Percentiles rank a stretch among this genome's conserved stretches.
phyloP scores from a whole-genome alignment of 1,140 invertebrate genomes.

The Neocloeon triangulifer region DNA sequence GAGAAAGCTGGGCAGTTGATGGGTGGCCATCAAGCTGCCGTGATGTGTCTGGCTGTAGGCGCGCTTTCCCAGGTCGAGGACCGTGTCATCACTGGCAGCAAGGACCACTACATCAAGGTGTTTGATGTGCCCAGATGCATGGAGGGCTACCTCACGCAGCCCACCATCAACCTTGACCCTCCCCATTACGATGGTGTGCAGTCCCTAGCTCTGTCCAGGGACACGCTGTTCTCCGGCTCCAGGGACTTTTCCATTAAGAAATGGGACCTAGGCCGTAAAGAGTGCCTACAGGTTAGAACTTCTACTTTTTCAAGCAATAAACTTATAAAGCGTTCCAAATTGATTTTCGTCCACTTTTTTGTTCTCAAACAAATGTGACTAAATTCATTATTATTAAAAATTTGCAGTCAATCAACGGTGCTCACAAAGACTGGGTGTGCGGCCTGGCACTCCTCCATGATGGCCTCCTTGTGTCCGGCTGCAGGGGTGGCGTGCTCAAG shows the following conservation, averaged over 20 bases:
- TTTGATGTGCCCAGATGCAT: conserved; percentile 31
- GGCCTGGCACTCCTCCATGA: conserved; percentile 42
- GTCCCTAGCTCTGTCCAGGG: conserved; percentile 39
- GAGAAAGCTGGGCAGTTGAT: conserved; percentile 47
- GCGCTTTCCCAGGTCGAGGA: conserved; percentile 25
- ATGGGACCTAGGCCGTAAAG: conserved; percentile 49
- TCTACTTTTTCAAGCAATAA: background rate
- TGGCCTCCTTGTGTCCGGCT: conserved; percentile 44
- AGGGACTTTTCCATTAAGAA: conserved; percentile 75
- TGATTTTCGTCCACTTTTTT: conserved; percentile 1
- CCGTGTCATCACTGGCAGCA: conserved; percentile 59
- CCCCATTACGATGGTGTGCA: conserved; percentile 85
- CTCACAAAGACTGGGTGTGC: conserved; percentile 77
- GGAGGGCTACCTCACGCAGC: conserved; percentile 26
- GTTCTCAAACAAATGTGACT: conserved; percentile 1
- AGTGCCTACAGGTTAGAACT: conserved; percentile 34
- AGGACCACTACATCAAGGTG: conserved; percentile 63
- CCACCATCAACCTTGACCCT: conserved; percentile 51
- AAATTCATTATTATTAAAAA: conserved; percentile 1
- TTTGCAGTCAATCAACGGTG: conserved; percentile 55
- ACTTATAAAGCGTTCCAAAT: conserved; percentile 1
- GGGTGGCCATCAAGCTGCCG: conserved; percentile 66
- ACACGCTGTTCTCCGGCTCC: conserved; percentile 59
- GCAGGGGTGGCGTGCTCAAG: conserved; percentile 48
- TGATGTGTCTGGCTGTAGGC: conserved; percentile 56